These are phyloP conservation scores for Drosophila repleta DNA, from an alignment of 1,140 invertebrate genomes.

Conservation along the genomic window DNA sequence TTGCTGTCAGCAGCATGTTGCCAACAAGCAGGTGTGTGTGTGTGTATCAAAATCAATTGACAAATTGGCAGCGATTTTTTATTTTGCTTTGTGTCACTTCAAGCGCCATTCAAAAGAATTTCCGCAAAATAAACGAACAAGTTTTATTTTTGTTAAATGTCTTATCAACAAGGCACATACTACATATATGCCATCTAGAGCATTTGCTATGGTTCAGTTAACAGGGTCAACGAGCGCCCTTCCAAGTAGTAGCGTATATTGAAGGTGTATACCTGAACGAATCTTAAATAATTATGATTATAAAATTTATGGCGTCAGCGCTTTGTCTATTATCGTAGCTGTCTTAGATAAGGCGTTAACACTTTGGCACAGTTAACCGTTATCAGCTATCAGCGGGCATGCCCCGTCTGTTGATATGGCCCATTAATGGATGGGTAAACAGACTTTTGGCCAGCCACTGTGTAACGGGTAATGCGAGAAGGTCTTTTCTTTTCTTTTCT, in stretches of 20 bases:
- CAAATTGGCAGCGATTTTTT: slow-evolving; percentile 30
- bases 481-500: not conserved
- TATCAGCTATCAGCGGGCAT: slow-evolving; percentile 26
- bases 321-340: slow-evolving; percentile 37
- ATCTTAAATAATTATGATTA: not conserved
- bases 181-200: too few species aligned
- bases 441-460: slow-evolving; percentile 4
- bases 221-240: too few species aligned
- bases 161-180: slow-evolving; percentile 27
- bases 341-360: slow-evolving; percentile 29
- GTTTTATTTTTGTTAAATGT: slow-evolving; percentile 14
- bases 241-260: not conserved
- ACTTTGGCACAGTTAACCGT: slow-evolving; percentile 43
- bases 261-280: not conserved
- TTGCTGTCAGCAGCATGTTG: slow-evolving; percentile 20
- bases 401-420: slow-evolving; percentile 25
- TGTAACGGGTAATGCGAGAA: not conserved
- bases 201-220: too few species aligned
- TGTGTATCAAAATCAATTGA: slow-evolving; percentile 18
- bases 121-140: slow-evolving; percentile 35
- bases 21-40: not conserved
- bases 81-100: slow-evolving; percentile 18
- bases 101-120: slow-evolving; percentile 62
- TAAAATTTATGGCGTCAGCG: slow-evolving; percentile 13
- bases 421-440: slow-evolving; percentile 3